Percentiles rank a stretch among this genome's conserved stretches.
These are phyloP conservation scores for Diabrotica virgifera DNA, from an alignment of 1,140 invertebrate genomes.

Conservation along the genomic window DNA sequence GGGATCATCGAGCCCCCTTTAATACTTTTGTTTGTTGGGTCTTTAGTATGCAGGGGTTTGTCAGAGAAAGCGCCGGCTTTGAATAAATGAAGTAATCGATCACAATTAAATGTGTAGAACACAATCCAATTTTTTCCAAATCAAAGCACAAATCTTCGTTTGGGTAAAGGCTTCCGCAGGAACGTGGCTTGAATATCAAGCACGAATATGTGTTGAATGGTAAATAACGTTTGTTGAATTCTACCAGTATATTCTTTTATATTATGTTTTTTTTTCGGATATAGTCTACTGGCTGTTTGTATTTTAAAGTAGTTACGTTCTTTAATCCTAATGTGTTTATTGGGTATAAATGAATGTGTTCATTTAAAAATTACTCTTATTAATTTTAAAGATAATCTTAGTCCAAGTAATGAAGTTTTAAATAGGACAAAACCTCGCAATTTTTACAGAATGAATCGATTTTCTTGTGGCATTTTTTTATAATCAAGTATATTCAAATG, in stretches of 20 bases:
- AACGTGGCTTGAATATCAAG: constrained; percentile 23
- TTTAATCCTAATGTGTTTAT: no score
- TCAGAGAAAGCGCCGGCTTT: constrained; percentile 5
- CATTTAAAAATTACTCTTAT: no score
- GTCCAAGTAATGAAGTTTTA: no score
- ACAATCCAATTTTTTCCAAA: constrained; percentile 28
- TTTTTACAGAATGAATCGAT: no score
- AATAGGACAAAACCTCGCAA: no score
- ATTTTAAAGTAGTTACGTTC: no score
- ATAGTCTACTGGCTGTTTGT: no score
- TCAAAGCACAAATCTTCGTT: constrained; percentile 31
- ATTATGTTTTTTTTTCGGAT: no score
- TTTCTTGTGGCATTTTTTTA: no score
- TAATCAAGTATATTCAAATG: no score
- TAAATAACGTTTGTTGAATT: constrained; percentile 3
- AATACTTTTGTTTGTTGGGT: constrained; percentile 2
- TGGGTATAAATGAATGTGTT: no score
- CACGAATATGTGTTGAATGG: background rate
- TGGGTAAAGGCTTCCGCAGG: constrained; percentile 19
- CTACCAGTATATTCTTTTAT: background rate
- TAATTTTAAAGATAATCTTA: no score
- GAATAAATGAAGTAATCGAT: constrained; percentile 35
- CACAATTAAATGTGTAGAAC: constrained; percentile 34
- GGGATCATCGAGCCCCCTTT: background rate
- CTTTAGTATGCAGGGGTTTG: constrained; percentile 25